Percentiles rank a stretch among this genome's conserved stretches.
Evolutionary conservation across 1,140 invertebrate genomes (phyloP).

Genomic region (Globodera ellingtonae): DNA sequence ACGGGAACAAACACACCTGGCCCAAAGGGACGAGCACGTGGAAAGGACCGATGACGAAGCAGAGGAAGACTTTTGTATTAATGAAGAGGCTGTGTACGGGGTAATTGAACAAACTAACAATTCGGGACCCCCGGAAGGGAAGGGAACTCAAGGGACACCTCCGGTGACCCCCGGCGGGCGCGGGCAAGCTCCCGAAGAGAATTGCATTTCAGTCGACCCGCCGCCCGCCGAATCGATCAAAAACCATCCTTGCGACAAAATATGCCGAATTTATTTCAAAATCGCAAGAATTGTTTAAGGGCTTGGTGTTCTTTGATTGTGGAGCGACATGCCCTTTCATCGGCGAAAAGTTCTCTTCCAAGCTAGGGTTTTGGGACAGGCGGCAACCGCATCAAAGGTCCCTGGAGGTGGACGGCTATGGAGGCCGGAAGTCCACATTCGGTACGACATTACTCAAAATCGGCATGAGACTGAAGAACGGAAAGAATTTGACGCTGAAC

Average conservation of each 20-base stretch:
- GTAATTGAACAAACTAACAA: no score
- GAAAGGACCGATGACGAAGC: no score
- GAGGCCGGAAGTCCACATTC: neutral
- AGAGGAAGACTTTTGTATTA: no score
- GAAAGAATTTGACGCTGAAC: neutral
- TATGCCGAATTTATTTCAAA: neutral
- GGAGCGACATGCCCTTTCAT: neutral
- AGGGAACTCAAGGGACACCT: neutral
- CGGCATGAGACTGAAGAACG: neutral
- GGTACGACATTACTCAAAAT: neutral
- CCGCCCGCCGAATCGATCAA: neutral
- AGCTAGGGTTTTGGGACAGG: neutral
- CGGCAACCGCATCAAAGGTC: neutral
- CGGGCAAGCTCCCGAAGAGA: neutral
- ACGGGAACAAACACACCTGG: neutral
- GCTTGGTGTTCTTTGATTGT: neutral
- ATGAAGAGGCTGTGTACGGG: no score
- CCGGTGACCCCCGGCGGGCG: no score
- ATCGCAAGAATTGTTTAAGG: neutral
- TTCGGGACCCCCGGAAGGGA: rapidly evolving
- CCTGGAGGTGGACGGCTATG: neutral
- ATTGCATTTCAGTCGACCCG: neutral
- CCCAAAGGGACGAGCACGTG: no score
- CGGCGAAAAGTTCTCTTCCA: neutral
- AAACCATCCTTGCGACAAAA: neutral